phyloP scores from a whole-genome alignment of 1,140 invertebrate species.

The Lepidurus apus region DNA sequence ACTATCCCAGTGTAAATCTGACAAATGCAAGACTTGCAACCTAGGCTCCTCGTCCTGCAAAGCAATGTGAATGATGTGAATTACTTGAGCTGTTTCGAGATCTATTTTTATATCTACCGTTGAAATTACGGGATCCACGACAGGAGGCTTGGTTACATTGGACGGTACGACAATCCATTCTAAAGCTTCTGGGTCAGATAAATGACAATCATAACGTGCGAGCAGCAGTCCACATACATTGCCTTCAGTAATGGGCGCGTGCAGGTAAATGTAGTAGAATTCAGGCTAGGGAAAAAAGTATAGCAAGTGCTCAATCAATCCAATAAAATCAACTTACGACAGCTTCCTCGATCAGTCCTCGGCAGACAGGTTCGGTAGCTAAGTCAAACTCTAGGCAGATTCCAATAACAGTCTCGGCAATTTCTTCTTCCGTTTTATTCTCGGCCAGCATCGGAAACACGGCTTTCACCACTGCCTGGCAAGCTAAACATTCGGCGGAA shows the following conservation, averaged over 20 bases:
- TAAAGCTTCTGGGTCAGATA: slow-evolving; percentile 42
- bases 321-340: neutral
- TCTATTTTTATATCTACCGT: neutral
- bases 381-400: slow-evolving; percentile 10
- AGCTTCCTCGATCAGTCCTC: slow-evolving; percentile 18
- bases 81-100: neutral
- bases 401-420: neutral
- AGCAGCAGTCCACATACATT: slow-evolving; percentile 52
- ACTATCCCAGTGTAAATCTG: slow-evolving; percentile 75
- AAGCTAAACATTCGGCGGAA: slow-evolving; percentile 7
- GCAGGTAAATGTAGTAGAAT: slow-evolving; percentile 31
- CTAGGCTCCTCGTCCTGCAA: slow-evolving; percentile 24
- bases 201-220: slow-evolving; percentile 46
- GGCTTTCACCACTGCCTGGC: neutral
- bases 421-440: slow-evolving; percentile 23
- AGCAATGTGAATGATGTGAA: neutral
- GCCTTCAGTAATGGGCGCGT: neutral
- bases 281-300: slow-evolving; percentile 26
- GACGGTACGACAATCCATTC: slow-evolving; percentile 50
- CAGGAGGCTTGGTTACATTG: slow-evolving; percentile 26
- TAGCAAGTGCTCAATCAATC: too few species aligned
- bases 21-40: slow-evolving; percentile 63
- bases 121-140: neutral
- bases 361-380: neutral
- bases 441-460: neutral